These are phyloP conservation scores for Macrotrachela quadricornifera DNA, from an alignment of 1,140 invertebrate genomes.

Conservation along the genomic window DNA sequence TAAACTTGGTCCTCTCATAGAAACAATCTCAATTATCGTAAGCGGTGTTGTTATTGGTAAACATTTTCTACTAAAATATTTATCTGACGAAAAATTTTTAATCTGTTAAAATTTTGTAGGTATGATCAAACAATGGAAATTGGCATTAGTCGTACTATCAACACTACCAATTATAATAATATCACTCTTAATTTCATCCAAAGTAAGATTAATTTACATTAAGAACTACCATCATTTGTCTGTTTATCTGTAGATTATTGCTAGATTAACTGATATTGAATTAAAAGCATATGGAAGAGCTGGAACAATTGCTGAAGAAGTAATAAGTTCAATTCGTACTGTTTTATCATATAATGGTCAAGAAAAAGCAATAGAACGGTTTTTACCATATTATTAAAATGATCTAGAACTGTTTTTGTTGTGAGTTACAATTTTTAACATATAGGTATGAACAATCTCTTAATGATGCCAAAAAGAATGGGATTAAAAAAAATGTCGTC, in stretches of 20 bases:
- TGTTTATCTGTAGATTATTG: no score
- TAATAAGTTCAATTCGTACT: constrained; percentile 5
- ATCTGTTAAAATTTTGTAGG: no score
- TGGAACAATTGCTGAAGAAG: constrained; percentile 4
- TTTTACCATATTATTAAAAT: neutral
- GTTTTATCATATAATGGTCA: constrained; percentile 10
- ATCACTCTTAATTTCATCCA: neutral
- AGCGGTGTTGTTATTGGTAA: constrained; percentile 19
- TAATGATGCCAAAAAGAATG: no score
- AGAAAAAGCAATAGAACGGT: constrained; percentile 23
- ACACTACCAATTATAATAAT: constrained; percentile 4
- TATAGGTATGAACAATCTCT: no score
- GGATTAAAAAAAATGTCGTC: no score
- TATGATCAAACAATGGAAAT: constrained; percentile 6
- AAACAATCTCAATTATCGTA: constrained; percentile 19
- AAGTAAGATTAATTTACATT: no score
- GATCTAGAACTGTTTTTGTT: constrained; percentile 1
- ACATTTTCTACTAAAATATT: no score
- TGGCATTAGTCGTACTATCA: constrained; percentile 1
- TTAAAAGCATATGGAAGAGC: constrained; percentile 5
- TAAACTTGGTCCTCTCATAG: constrained; percentile 56
- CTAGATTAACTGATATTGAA: neutral
- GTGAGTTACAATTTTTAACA: no score
- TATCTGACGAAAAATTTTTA: no score
- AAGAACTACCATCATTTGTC: no score